These are phyloP conservation scores for Scaptomyza flava DNA, from an alignment of 2,888 invertebrate genomes.

Conservation along the genomic window DNA sequence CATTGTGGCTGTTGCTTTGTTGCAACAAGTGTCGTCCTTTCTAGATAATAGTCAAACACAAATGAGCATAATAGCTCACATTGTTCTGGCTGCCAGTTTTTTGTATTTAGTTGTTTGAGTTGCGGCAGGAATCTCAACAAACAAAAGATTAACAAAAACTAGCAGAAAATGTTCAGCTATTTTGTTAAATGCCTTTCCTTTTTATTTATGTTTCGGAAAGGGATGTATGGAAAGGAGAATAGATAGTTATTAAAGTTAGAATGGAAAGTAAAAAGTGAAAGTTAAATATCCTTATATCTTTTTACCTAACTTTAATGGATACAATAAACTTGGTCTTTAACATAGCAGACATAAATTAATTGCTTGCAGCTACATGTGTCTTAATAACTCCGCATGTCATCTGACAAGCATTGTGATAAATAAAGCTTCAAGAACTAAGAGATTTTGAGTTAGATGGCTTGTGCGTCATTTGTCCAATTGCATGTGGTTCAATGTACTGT, in stretches of 20 bases:
- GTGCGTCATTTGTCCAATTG: constrained; percentile 62
- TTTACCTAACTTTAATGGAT: background rate
- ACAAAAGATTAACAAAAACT: constrained; percentile 14
- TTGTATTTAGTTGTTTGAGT: constrained; percentile 57
- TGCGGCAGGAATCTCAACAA: constrained; percentile 29
- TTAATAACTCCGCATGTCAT: background rate
- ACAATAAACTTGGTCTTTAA: background rate
- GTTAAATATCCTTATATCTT: background rate
- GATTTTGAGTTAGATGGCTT: constrained; percentile 27
- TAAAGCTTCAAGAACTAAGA: constrained; percentile 13
- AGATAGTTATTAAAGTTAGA: background rate
- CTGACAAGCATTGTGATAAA: constrained; percentile 4
- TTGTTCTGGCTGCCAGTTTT: constrained; percentile 42
- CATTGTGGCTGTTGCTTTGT: constrained; percentile 25
- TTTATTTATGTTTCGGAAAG: background rate
- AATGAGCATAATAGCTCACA: constrained; percentile 32
- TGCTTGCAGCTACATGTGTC: background rate
- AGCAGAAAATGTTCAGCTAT: constrained; percentile 1
- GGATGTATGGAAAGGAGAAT: background rate
- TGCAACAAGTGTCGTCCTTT: constrained; percentile 14
- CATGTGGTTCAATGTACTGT: constrained; percentile 54
- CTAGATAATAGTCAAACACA: constrained; percentile 25
- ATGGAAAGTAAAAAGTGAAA: background rate
- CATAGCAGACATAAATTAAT: constrained; percentile 10
- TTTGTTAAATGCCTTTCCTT: background rate